phyloP scores from a whole-genome alignment of 1,140 invertebrate genomes.

The Bombus pascuorum region DNA sequence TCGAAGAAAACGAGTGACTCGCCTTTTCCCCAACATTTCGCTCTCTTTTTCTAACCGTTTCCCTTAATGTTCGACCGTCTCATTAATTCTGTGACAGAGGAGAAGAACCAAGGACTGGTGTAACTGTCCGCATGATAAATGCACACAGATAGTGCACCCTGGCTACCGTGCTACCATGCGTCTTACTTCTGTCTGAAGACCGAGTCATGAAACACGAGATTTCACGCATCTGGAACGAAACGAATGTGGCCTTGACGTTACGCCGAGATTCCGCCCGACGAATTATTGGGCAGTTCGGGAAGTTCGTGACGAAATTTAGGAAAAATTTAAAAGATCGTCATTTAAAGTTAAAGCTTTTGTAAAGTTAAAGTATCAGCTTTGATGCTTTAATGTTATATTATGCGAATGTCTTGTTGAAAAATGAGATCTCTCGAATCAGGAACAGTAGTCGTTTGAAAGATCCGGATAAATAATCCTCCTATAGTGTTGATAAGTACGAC shows the following conservation, averaged over 20 bases:
- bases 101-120: slow-evolving; percentile 66
- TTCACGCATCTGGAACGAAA: slow-evolving; percentile 19
- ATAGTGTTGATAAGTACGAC: too few relatives aligned
- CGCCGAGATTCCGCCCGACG: background rate
- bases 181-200: slow-evolving; percentile 70
- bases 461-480: too few relatives aligned
- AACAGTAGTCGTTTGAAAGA: too few relatives aligned
- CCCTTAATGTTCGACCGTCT: slow-evolving; percentile 59
- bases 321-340: background rate
- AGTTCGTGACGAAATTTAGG: background rate
- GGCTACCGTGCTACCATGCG: slow-evolving; percentile 70
- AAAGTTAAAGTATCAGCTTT: too few relatives aligned
- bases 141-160: slow-evolving; percentile 72
- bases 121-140: slow-evolving; percentile 77
- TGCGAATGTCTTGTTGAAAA: too few relatives aligned
- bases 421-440: too few relatives aligned
- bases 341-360: too few relatives aligned
- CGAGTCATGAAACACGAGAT: background rate
- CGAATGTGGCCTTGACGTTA: background rate
- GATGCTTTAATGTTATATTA: too few relatives aligned
- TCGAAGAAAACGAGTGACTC: background rate
- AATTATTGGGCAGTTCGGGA: background rate
- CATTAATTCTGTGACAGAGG: slow-evolving; percentile 68
- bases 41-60: slow-evolving; percentile 1
- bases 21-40: background rate